Conservation (phyloP, 2,888 invertebrate genomes). For the Dioctria linearis region DNA sequence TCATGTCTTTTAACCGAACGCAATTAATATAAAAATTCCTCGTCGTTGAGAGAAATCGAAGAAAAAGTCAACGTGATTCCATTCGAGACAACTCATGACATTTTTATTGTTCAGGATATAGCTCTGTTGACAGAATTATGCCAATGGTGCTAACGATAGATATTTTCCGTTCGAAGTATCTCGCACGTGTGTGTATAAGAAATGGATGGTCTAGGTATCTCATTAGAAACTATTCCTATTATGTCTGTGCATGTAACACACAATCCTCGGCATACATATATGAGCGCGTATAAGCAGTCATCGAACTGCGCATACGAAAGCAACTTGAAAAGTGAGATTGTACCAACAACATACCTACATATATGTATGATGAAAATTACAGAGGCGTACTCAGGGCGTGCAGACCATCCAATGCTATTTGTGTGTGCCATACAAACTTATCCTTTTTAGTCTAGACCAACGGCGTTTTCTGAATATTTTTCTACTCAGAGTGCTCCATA, state of each 20-base stretch:
- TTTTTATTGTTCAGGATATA: constrained; percentile 50
- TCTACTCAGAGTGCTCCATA: background rate
- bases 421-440: background rate
- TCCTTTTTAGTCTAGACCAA: constrained; percentile 11
- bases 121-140: constrained; percentile 52
- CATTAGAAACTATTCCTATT: no score
- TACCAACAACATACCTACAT: background rate
- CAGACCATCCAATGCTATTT: background rate
- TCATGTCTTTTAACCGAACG: background rate
- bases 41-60: constrained; percentile 12
- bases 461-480: constrained; percentile 14
- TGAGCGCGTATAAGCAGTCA: constrained; percentile 10
- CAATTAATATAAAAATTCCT: constrained; percentile 20
- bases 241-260: no score
- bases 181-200: constrained; percentile 24
- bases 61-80: constrained; percentile 29
- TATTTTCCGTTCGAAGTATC: constrained; percentile 50
- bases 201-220: background rate
- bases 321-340: background rate
- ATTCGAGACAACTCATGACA: constrained; percentile 38
- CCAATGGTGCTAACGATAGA: constrained; percentile 47
- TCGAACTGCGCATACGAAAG: constrained; percentile 28
- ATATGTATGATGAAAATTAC: background rate
- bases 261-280: no score
- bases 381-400: constrained; percentile 9